A percentile compares a stretch with the other conserved stretches of the same genome.
phyloP scores from a whole-genome alignment of 2,113 vertebrate species.

The Chaetura pelagica region DNA sequence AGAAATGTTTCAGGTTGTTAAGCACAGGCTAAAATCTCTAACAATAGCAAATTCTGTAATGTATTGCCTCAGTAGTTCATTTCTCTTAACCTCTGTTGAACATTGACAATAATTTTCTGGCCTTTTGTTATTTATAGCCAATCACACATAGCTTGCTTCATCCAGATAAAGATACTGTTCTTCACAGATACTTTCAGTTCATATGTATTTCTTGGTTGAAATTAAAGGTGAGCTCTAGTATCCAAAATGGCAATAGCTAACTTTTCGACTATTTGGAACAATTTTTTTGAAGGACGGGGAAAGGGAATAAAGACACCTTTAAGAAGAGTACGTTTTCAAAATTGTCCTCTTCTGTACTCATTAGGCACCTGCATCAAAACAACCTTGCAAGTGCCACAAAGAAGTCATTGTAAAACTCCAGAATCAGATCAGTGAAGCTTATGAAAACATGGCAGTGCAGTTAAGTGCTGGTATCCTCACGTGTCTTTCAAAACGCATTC shows the following conservation, averaged over 20 bases:
- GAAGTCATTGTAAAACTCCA: slow-evolving; percentile 76
- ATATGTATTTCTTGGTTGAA: slow-evolving; percentile 66
- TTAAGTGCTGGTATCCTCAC: slow-evolving; percentile 58
- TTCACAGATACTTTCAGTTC: slow-evolving; percentile 62
- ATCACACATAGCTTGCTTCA: slow-evolving; percentile 45
- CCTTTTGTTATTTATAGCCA: slow-evolving; percentile 59
- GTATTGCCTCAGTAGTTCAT: slow-evolving; percentile 55
- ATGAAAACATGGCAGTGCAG: slow-evolving; percentile 55
- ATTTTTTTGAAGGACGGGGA: background rate
- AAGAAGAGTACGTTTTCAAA: background rate
- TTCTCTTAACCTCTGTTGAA: slow-evolving; percentile 57
- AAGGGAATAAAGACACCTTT: background rate
- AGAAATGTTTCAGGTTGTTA: slow-evolving; percentile 61
- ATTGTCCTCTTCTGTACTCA: slow-evolving; percentile 25
- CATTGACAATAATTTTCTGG: slow-evolving; percentile 56
- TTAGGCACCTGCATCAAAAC: slow-evolving; percentile 45
- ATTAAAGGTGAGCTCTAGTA: slow-evolving; percentile 73
- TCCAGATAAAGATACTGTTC: slow-evolving; percentile 63
- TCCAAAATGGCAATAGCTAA: slow-evolving; percentile 24
- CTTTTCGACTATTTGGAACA: slow-evolving; percentile 30
- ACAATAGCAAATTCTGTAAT: slow-evolving; percentile 49
- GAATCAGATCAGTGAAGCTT: slow-evolving; percentile 75
- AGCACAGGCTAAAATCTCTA: slow-evolving; percentile 56
- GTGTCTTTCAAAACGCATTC: slow-evolving; percentile 69
- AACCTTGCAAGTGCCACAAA: slow-evolving; percentile 55